A percentile compares a stretch with the other conserved stretches of the same genome.
Conservation (phyloP, 2,113 vertebrate species). For the Petromus typicus region DNA sequence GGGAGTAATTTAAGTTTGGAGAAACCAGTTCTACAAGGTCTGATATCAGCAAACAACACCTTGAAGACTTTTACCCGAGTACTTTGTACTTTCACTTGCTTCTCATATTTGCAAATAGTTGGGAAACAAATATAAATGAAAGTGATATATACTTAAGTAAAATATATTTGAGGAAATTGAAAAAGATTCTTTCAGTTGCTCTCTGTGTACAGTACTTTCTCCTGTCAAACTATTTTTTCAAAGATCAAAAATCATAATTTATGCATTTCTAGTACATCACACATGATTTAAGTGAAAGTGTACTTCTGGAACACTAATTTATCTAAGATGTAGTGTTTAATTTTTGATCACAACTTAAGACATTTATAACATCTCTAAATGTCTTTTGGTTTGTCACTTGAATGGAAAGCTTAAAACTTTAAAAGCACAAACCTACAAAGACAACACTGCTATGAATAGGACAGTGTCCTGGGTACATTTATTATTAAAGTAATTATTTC, state of each 20-base stretch:
- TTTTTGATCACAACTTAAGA: slow-evolving; percentile 10
- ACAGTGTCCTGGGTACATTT: not conserved
- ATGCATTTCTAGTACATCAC: not conserved
- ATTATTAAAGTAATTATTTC: slow-evolving; percentile 41
- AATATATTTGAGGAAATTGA: not conserved
- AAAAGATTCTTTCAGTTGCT: not conserved
- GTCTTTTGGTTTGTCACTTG: not conserved
- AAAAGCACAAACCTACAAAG: not conserved
- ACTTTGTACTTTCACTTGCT: not conserved
- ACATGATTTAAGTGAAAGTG: not conserved
- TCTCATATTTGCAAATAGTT: not conserved
- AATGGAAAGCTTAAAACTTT: not conserved
- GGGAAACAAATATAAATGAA: not conserved
- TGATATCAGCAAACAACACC: not conserved
- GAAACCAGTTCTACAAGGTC: not conserved
- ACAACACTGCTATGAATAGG: not conserved
- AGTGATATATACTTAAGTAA: not conserved
- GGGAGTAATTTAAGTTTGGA: not conserved
- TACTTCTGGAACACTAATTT: not conserved
- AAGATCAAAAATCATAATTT: not conserved
- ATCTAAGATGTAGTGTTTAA: not conserved
- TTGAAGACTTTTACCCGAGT: not conserved
- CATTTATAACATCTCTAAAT: not conserved
- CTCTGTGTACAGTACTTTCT: not conserved
- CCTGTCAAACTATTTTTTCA: not conserved